phyloP scores from a whole-genome alignment of 2,797 vertebrate genomes.

The Benthosema pterotum region DNA sequence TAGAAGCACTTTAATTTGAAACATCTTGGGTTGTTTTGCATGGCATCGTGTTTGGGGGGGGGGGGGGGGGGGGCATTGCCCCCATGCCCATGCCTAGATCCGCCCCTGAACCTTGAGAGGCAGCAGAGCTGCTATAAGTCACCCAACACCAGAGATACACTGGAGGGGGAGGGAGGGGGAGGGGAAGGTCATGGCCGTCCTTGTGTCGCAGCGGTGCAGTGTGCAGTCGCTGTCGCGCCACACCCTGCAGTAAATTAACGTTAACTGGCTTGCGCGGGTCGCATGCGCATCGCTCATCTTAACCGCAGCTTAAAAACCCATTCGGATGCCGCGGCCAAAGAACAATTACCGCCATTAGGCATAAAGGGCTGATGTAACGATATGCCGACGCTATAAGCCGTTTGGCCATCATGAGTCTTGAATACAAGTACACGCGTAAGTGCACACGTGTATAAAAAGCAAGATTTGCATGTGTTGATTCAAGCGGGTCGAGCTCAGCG shows the following conservation, averaged over 20 bases:
- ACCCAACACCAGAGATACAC: too few species aligned
- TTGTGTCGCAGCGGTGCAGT: conserved; percentile 19
- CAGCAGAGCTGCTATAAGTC: conserved; percentile 23
- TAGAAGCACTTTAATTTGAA: too few species aligned
- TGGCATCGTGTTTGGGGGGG: too few species aligned
- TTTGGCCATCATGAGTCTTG: too few species aligned
- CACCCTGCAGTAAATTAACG: conserved; percentile 38
- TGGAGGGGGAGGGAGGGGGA: conserved; percentile 18
- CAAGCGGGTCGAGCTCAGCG: conserved; percentile 24
- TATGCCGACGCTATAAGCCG: neutral
- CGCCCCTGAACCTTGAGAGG: conserved; percentile 35
- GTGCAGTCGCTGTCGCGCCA: conserved; percentile 1
- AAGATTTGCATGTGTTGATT: too few species aligned
- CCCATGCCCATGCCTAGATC: too few species aligned
- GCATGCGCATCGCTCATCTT: conserved; percentile 50
- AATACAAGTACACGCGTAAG: too few species aligned
- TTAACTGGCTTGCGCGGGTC: conserved; percentile 35
- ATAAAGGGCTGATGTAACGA: conserved; percentile 31
- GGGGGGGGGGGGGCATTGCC: too few species aligned
- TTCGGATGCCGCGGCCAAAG: conserved; percentile 42
- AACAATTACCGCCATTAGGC: conserved; percentile 34
- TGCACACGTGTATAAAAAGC: too few species aligned
- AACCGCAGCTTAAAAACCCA: conserved; percentile 47
- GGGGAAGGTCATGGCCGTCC: conserved; percentile 33
- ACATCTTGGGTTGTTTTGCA: too few species aligned